Conservation (phyloP, 1,140 invertebrate genomes). For the Hyposmocoma kahamanoa region DNA sequence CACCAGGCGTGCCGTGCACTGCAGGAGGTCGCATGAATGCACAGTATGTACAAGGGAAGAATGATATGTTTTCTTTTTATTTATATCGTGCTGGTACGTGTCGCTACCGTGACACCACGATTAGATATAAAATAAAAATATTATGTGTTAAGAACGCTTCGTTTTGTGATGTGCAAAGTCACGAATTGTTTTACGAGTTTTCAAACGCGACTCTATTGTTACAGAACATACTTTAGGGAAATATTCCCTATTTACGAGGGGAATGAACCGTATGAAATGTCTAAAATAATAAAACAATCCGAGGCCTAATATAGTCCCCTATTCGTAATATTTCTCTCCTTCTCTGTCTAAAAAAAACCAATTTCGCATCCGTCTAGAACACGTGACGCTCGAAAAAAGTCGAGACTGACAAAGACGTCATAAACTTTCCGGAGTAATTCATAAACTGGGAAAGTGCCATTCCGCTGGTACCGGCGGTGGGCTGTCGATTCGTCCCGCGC, state of each 20-base stretch:
- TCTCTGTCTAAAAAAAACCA: constrained; percentile 59
- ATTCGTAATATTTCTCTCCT: constrained; percentile 38
- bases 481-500: constrained; percentile 26
- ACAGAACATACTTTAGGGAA: background rate
- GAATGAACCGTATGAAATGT: background rate
- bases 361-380: constrained; percentile 63
- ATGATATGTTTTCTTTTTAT: constrained; percentile 43
- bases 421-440: constrained; percentile 65
- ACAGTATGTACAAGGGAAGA: constrained; percentile 36
- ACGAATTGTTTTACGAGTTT: background rate
- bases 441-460: constrained; percentile 56
- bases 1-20: constrained; percentile 32
- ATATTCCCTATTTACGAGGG: background rate
- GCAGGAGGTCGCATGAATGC: constrained; percentile 43
- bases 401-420: constrained; percentile 55
- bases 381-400: constrained; percentile 57
- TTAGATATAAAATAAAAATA: constrained; percentile 16
- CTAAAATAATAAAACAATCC: constrained; percentile 5
- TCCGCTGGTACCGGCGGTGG: constrained; percentile 25
- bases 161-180: background rate
- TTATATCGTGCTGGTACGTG: constrained; percentile 38
- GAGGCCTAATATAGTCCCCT: constrained; percentile 23
- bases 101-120: constrained; percentile 16
- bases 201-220: background rate
- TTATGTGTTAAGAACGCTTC: constrained; percentile 5